phyloP scores from a whole-genome alignment of 2,113 vertebrate genomes.

The Spilogale gracilis region DNA sequence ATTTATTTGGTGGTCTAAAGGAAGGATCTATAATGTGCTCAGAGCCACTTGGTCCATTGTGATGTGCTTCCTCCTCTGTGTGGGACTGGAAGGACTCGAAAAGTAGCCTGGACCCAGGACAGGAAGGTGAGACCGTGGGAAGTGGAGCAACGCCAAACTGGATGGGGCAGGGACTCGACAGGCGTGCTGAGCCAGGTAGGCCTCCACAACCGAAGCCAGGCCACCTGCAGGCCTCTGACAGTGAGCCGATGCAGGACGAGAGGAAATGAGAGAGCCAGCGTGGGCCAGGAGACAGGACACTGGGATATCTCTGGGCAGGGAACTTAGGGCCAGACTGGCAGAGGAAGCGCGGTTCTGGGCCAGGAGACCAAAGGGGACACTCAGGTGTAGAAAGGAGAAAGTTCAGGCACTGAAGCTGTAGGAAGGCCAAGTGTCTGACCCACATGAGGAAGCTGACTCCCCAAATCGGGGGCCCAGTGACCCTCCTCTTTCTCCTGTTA shows the following conservation, averaged over 20 bases:
- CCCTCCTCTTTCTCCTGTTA: not conserved
- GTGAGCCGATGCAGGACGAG: not conserved
- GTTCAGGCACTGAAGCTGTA: not conserved
- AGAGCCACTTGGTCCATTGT: not conserved
- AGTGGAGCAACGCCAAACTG: not conserved
- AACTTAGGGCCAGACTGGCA: not conserved
- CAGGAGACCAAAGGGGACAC: not conserved
- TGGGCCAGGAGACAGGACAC: not conserved
- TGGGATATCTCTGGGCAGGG: not conserved
- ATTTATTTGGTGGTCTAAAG: not conserved
- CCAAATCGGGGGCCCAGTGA: not conserved
- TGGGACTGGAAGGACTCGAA: not conserved
- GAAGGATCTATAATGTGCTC: not conserved
- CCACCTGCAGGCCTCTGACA: not conserved
- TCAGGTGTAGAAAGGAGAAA: not conserved
- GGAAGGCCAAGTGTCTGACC: not conserved
- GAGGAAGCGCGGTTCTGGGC: not conserved
- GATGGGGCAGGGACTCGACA: not conserved
- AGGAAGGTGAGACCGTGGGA: not conserved
- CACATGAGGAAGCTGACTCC: not conserved
- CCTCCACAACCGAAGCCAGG: not conserved
- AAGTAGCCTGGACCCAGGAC: not conserved
- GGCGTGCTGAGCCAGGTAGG: not conserved
- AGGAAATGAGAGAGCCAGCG: not conserved
- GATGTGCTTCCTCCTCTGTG: not conserved